Conservation (phyloP, 2,113 vertebrate genomes). For the Mirounga angustirostris region DNA sequence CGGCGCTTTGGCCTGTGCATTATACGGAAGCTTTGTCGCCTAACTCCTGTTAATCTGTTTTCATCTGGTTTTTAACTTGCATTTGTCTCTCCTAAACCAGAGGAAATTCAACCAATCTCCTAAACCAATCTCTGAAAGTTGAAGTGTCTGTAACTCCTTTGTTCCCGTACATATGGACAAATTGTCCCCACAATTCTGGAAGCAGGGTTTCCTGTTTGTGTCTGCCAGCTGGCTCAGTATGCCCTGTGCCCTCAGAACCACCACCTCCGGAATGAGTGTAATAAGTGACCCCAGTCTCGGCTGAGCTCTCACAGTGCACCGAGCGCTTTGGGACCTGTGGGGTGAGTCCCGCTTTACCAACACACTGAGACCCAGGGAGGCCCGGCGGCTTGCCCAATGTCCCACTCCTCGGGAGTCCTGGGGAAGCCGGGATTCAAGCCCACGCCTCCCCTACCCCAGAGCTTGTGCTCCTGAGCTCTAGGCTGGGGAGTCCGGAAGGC, state of each 20-base stretch:
- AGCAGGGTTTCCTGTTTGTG: neutral
- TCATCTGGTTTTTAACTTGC: neutral
- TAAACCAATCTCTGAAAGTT: constrained; percentile 22
- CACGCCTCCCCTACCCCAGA: neutral
- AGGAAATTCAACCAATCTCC: neutral
- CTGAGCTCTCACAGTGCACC: neutral
- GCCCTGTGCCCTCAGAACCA: neutral
- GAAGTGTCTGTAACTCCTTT: neutral
- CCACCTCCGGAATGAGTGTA: neutral
- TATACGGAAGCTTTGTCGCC: neutral
- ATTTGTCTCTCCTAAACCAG: neutral
- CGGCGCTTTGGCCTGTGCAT: neutral
- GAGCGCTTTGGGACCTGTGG: neutral
- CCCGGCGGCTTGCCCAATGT: neutral
- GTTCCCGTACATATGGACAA: neutral
- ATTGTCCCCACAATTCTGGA: neutral
- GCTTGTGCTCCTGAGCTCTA: neutral
- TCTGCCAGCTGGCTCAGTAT: neutral
- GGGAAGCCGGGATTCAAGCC: neutral
- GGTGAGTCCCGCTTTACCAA: neutral
- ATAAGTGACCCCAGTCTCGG: neutral
- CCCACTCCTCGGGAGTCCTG: neutral
- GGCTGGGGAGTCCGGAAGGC: neutral
- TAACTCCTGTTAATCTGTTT: neutral
- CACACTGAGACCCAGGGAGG: neutral